These are phyloP conservation scores for Aquatica leii DNA, from an alignment of 2,888 invertebrate genomes.

Conservation along the genomic window DNA sequence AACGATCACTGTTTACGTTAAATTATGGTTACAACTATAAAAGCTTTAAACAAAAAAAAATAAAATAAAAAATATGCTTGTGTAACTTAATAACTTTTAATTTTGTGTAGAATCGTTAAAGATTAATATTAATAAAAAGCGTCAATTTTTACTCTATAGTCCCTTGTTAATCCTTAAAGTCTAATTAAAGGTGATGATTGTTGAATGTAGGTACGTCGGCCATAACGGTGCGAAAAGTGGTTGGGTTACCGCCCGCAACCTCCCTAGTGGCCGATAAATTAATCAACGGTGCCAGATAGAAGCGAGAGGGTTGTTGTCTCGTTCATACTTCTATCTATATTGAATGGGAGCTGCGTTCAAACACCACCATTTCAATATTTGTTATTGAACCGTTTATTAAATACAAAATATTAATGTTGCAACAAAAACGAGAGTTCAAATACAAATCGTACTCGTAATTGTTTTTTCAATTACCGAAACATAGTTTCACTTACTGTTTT, in stretches of 20 bases:
- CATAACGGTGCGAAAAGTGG: conserved; percentile 51
- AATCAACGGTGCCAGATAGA: conserved; percentile 58
- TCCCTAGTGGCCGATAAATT: conserved; percentile 60
- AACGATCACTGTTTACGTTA: too few species aligned
- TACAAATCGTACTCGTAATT: too few species aligned
- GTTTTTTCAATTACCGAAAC: too few species aligned
- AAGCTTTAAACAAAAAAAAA: too few species aligned
- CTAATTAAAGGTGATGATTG: conserved; percentile 46
- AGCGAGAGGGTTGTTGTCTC: conserved; percentile 42
- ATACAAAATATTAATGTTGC: too few species aligned
- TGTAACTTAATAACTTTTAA: neutral
- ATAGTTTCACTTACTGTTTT: too few species aligned
- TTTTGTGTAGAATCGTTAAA: conserved; percentile 9
- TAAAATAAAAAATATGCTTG: too few species aligned
- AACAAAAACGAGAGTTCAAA: too few species aligned
- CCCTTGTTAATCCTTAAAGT: conserved; percentile 44
- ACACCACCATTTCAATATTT: conserved; percentile 20
- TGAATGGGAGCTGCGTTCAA: conserved; percentile 35
- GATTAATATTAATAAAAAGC: conserved; percentile 18
- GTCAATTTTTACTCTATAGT: conserved; percentile 32
- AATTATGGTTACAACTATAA: too few species aligned
- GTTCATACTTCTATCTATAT: conserved; percentile 43
- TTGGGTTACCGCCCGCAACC: conserved; percentile 50
- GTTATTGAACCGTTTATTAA: neutral
- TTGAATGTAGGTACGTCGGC: conserved; percentile 45